Conservation (phyloP, 2,888 invertebrate species). For the Pollenia griseotomentosa region DNA sequence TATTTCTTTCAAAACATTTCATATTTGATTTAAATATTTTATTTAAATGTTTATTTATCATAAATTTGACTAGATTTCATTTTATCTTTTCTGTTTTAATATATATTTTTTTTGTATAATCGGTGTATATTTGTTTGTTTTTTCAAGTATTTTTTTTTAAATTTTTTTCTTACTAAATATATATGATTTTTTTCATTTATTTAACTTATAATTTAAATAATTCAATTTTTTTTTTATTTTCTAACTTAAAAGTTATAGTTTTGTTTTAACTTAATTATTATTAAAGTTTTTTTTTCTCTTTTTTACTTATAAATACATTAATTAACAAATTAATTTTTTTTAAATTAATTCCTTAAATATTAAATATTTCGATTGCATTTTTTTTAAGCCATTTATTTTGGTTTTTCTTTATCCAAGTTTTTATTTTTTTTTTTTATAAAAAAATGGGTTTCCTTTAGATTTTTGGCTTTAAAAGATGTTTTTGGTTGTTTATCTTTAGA, state of each 20-base stretch:
- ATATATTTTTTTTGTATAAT: conserved; percentile 66
- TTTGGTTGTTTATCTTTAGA: conserved; percentile 42
- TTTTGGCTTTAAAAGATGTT: conserved; percentile 59
- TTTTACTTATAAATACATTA: conserved; percentile 64
- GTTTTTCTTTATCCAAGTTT: conserved; percentile 8
- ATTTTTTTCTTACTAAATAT: conserved; percentile 47
- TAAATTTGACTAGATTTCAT: conserved; percentile 70
- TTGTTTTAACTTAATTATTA: conserved; percentile 58
- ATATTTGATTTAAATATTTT: conserved; percentile 35
- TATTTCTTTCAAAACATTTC: conserved; percentile 47
- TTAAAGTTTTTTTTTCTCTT: conserved; percentile 31
- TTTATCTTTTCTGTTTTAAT: conserved; percentile 23
- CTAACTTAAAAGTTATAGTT: conserved; percentile 25
- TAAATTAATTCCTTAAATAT: conserved; percentile 65
- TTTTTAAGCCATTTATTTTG: conserved; percentile 51
- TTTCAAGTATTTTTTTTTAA: conserved; percentile 30
- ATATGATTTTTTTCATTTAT: conserved; percentile 55
- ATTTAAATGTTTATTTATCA: conserved; percentile 45
- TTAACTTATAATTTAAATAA: conserved; percentile 48
- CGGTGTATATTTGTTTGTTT: conserved; percentile 67
- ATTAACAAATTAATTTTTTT: conserved; percentile 64
- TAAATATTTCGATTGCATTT: conserved; percentile 77
- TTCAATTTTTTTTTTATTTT: conserved; percentile 57
- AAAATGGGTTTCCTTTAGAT: conserved; percentile 58
- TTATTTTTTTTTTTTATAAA: conserved; percentile 19